A percentile compares a stretch with the other conserved stretches of the same genome.
phyloP scores from a whole-genome alignment of 2,888 invertebrate species.

The Hermaeophaga mercurialis region DNA sequence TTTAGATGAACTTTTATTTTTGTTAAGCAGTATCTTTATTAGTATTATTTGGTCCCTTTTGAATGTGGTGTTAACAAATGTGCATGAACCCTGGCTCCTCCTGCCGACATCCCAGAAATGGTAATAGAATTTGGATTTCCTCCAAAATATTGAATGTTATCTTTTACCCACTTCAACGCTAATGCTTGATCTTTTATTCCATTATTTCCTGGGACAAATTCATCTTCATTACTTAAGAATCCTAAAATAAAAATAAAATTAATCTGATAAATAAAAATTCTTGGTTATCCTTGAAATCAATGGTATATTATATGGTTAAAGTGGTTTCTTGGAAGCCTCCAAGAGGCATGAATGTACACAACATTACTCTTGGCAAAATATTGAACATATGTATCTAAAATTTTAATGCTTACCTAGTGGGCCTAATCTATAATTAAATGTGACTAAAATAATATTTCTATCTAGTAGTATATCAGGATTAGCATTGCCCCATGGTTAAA shows the following conservation, averaged over 20 bases:
- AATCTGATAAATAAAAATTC: too few relatives aligned
- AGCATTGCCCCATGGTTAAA: constrained; percentile 64
- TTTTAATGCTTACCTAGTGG: constrained; percentile 64
- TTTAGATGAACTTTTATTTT: too few relatives aligned
- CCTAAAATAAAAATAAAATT: constrained; percentile 64
- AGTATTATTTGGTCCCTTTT: too few relatives aligned
- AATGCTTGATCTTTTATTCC: constrained; percentile 76
- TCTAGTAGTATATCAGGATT: constrained; percentile 68
- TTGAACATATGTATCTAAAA: too few relatives aligned
- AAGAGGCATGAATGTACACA: too few relatives aligned
- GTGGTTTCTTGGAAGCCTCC: too few relatives aligned
- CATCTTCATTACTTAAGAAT: constrained; percentile 76
- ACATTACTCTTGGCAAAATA: too few relatives aligned
- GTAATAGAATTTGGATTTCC: constrained; percentile 74
- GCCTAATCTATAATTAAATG: constrained; percentile 74
- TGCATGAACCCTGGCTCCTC: constrained; percentile 76
- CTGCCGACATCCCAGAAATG: constrained; percentile 73
- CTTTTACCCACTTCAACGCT: constrained; percentile 72
- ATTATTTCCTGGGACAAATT: constrained; percentile 70
- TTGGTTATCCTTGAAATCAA: too few relatives aligned
- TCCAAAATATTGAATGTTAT: constrained; percentile 72
- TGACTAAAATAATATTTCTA: constrained; percentile 68
- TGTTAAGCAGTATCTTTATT: too few relatives aligned
- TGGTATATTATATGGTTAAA: too few relatives aligned
- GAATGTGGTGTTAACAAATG: constrained; percentile 71